Conservation (phyloP, 2,113 vertebrate species). For the Herpailurus yagouaroundi region DNA sequence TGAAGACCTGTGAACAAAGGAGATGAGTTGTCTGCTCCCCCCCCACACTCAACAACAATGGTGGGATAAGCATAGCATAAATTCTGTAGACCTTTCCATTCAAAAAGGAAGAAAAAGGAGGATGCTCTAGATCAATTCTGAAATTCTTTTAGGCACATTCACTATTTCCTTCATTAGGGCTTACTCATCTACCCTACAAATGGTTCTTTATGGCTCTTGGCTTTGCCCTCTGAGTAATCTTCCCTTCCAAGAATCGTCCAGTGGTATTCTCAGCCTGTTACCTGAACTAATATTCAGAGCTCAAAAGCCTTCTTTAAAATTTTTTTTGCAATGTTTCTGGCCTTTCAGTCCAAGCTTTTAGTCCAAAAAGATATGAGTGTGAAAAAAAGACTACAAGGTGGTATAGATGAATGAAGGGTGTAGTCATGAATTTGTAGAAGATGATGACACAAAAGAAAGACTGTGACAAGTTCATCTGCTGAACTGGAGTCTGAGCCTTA, state of each 20-base stretch:
- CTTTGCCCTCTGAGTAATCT: not conserved
- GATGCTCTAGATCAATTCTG: not conserved
- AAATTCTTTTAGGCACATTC: not conserved
- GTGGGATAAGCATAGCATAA: too few species aligned
- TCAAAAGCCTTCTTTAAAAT: not conserved
- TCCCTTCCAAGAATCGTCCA: not conserved
- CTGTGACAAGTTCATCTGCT: rapidly evolving
- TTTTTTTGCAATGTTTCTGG: not conserved
- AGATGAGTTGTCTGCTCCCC: not conserved
- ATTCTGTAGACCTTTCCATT: not conserved
- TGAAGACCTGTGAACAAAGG: not conserved
- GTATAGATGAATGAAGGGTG: too few species aligned
- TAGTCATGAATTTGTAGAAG: not conserved
- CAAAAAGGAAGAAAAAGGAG: not conserved
- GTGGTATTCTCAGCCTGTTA: not conserved
- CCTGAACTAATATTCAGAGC: not conserved
- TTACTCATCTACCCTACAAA: not conserved
- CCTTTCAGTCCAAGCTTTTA: not conserved
- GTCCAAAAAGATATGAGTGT: not conserved
- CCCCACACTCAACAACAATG: too few species aligned
- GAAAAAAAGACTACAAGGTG: not conserved
- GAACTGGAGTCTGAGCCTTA: not conserved
- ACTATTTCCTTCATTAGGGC: not conserved
- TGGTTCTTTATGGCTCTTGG: not conserved
- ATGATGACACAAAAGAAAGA: not conserved